Percentiles rank a stretch among this genome's conserved stretches.
These are phyloP conservation scores for Morone chrysops DNA, from an alignment of 2,113 vertebrate genomes.

Conservation along the genomic window DNA sequence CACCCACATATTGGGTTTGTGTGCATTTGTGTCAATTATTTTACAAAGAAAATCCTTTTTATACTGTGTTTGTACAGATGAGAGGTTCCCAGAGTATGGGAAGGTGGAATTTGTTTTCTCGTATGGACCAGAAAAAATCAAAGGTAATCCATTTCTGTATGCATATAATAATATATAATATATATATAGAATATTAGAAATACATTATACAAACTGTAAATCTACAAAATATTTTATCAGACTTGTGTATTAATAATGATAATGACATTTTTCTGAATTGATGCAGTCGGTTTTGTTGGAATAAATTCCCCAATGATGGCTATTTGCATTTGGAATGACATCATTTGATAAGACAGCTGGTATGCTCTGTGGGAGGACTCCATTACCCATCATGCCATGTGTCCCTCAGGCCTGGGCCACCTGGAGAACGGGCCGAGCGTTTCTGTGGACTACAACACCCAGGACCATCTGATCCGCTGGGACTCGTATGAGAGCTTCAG, in stretches of 20 bases:
- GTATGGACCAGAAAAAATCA: constrained; percentile 95
- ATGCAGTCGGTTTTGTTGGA: neutral
- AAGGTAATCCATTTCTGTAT: constrained; percentile 83
- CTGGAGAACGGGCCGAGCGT: constrained; percentile 95
- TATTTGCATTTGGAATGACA: neutral
- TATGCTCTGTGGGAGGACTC: neutral
- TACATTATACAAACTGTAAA: neutral
- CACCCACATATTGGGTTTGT: neutral
- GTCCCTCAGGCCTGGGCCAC: constrained; percentile 89
- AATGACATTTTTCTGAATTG: neutral
- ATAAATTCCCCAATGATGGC: neutral
- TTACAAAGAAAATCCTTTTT: neutral
- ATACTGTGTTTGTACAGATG: constrained; percentile 63
- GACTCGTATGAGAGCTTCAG: constrained; percentile 95
- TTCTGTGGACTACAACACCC: constrained; percentile 96
- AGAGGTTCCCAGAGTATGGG: constrained; percentile 93
- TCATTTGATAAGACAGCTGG: neutral
- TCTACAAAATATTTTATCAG: neutral
- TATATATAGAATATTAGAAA: neutral
- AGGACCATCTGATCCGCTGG: constrained; percentile 95
- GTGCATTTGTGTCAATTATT: neutral
- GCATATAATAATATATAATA: no score
- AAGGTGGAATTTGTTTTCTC: constrained; percentile 99
- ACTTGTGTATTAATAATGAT: neutral
- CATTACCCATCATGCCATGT: constrained; percentile 26